Evolutionary conservation across 1,140 invertebrate species (phyloP), one percentile per base, ranked within the genome.

Genomic region (Harpegnathos saltator): DNA sequence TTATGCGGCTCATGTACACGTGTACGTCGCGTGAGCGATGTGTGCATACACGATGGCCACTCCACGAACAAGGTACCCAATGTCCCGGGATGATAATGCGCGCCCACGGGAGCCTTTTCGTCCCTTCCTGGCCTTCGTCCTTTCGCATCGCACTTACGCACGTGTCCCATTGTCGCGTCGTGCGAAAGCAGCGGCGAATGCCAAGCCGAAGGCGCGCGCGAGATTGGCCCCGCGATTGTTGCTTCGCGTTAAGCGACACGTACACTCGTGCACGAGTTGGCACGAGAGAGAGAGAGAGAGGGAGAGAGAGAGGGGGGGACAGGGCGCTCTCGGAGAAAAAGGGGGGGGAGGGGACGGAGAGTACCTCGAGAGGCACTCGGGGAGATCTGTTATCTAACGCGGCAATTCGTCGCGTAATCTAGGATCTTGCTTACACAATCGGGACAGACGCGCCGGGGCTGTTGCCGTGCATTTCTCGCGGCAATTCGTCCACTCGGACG

Each of bases 81-180:
- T 85, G 84, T 82, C 82, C 24, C 44, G 48, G 58, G 84, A 90
- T 86, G 88, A 91, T 91, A 91, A 91, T 90, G 87, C 74, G 61
- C 52, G 19, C 89, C 84, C 89, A 17, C 61, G 89, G 84, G 90
- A 91, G 80, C 82, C 80, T 90, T 90, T 88, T 86, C n/a, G n/a
- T n/a, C n/a, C 80, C 83, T 89, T 81, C 87, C 80, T 63, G 75
- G 61, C 75, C n/a, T n/a, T n/a, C n/a, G 68, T 58, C 83, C 58
- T 62, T 78, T 54, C 48, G 80, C 69, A 44, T 50, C 4, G 1
- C 59, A 85, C 54, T 17, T 44, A 56, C 7, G 63, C 29, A 66
- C 11, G 71, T 82, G 50, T 63, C 54, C 56, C 33, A 82, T 63
- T 68, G 54, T n/a, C 33, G 54, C 58, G 5, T n/a, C n/a, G 59